Evolutionary conservation across 2,888 invertebrate genomes (phyloP).

Genomic region (Eupelmus urozonus): DNA sequence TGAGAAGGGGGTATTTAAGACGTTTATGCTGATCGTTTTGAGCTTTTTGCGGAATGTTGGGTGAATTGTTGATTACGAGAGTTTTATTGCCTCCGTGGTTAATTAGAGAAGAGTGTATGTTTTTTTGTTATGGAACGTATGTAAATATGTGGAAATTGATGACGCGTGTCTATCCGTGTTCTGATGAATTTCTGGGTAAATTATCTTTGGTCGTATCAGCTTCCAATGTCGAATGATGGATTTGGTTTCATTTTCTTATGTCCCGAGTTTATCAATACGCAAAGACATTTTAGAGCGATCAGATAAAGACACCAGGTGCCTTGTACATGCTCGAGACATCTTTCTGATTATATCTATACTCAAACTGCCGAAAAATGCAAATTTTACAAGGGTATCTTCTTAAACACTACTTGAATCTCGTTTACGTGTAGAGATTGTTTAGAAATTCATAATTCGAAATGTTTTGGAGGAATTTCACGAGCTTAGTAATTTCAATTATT

Average conservation of each 20-base stretch:
- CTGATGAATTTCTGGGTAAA: not conserved
- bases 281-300: slow-evolving; percentile 6
- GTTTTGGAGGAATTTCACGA: too few species aligned
- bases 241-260: not conserved
- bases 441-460: too few species aligned
- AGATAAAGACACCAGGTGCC: not conserved
- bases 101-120: too few species aligned
- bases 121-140: not conserved
- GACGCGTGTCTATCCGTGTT: not conserved
- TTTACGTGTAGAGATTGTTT: too few species aligned
- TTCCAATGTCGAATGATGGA: too few species aligned
- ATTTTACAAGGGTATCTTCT: not conserved
- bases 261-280: not conserved
- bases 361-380: slow-evolving; percentile 10
- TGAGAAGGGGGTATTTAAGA: not conserved
- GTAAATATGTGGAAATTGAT: not conserved
- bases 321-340: not conserved
- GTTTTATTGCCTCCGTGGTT: too few species aligned
- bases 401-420: not conserved
- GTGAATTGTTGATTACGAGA: too few species aligned
- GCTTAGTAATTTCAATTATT: too few species aligned
- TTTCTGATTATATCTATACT: not conserved
- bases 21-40: too few species aligned
- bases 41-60: not conserved
- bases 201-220: not conserved